Conservation (phyloP, 2,113 vertebrate species). For the Sigmodon hispidus region DNA sequence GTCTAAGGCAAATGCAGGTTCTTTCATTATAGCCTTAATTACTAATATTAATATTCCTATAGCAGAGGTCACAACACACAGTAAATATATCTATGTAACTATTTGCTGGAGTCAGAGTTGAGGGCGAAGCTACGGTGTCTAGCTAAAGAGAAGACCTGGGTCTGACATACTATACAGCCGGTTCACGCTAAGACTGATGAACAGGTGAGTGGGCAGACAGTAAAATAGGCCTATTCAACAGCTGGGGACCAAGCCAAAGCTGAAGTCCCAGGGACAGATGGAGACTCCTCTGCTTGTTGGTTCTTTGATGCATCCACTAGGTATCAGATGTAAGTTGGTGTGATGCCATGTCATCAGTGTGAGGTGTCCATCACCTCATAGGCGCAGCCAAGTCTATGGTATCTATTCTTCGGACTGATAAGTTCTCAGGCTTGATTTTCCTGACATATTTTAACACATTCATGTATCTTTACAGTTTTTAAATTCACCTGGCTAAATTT, state of each 20-base stretch:
- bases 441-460: not conserved
- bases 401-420: not conserved
- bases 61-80: not conserved
- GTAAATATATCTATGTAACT: not conserved
- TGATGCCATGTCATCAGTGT: not conserved
- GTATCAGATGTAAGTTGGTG: not conserved
- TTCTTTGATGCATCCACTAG: not conserved
- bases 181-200: not conserved
- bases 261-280: not conserved
- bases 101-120: not conserved
- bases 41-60: not conserved
- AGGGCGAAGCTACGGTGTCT: not conserved
- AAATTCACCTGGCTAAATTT: not conserved
- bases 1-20: not conserved
- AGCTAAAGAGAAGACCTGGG: not conserved
- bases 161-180: not conserved
- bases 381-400: not conserved
- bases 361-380: no score
- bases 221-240: no score
- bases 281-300: not conserved
- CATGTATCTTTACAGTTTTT: not conserved
- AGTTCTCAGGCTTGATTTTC: not conserved
- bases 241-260: rapidly evolving
- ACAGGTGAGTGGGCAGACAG: not conserved
- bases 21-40: not conserved